phyloP scores from a whole-genome alignment of 2,888 invertebrate species.

The Dryomyza anilis region DNA sequence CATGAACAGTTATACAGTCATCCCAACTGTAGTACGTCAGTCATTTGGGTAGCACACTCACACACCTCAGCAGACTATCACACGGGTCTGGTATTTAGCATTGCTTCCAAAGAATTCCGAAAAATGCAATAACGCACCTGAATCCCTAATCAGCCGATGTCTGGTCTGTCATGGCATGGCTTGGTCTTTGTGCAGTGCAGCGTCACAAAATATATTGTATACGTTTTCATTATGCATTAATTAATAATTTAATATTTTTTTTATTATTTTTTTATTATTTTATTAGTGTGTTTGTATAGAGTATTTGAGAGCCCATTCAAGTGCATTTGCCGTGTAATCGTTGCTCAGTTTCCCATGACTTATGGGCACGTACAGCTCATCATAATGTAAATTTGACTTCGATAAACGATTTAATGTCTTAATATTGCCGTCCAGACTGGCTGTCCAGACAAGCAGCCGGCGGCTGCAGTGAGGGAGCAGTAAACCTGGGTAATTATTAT shows the following conservation, averaged over 20 bases:
- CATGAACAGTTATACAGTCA: no score
- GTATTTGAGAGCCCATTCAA: slow-evolving; percentile 7
- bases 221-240: slow-evolving; percentile 28
- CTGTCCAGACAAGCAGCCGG: neutral
- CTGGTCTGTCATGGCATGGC: slow-evolving; percentile 30
- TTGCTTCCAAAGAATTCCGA: slow-evolving; percentile 35
- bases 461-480: neutral
- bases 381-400: slow-evolving; percentile 47
- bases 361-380: slow-evolving; percentile 53
- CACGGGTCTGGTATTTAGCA: slow-evolving; percentile 19
- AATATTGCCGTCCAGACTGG: slow-evolving; percentile 38
- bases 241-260: no score
- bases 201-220: slow-evolving; percentile 8
- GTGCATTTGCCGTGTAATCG: neutral
- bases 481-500: slow-evolving; percentile 5
- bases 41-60: no score
- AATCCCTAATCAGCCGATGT: slow-evolving; percentile 43
- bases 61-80: neutral
- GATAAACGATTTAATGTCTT: slow-evolving; percentile 56
- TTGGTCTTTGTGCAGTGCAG: slow-evolving; percentile 12
- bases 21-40: no score
- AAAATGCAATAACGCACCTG: slow-evolving; percentile 40
- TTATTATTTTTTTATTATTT: slow-evolving; percentile 27
- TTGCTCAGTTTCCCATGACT: slow-evolving; percentile 50
- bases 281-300: no score